Conservation (phyloP, 2,888 invertebrate genomes). For the Terebella lapidaria region DNA sequence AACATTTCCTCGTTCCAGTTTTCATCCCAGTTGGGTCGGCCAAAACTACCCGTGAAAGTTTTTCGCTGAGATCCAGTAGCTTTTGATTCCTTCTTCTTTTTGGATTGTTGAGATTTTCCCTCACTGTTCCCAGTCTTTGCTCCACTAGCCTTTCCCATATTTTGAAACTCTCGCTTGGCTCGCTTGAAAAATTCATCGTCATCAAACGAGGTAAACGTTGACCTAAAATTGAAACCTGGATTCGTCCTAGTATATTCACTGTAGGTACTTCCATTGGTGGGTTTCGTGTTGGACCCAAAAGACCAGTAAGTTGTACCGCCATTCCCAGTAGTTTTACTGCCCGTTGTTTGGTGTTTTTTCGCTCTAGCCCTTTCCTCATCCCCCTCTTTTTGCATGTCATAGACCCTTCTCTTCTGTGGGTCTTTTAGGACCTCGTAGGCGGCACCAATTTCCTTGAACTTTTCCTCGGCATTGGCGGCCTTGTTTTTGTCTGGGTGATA, state of each 20-base stretch:
- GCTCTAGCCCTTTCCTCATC: constrained; percentile 5
- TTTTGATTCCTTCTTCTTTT: constrained; percentile 1
- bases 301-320: not conserved
- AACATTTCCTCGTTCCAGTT: not conserved
- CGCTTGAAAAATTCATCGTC: constrained; percentile 3
- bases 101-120: too few species aligned
- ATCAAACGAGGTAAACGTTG: constrained; percentile 3
- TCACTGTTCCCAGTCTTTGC: not conserved
- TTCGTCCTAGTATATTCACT: not conserved
- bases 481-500: constrained; percentile 49
- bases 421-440: constrained; percentile 42
- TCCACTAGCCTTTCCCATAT: not conserved
- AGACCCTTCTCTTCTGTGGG: constrained; percentile 12
- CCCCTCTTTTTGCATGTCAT: constrained; percentile 14
- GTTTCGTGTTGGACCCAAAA: not conserved
- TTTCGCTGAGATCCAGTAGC: not conserved
- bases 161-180: not conserved
- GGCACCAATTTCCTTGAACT: constrained; percentile 44
- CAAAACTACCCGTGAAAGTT: not conserved
- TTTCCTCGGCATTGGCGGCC: constrained; percentile 40
- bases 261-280: not conserved
- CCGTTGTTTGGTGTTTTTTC: not conserved
- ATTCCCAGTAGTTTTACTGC: not conserved
- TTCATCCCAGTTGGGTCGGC: constrained; percentile 2
- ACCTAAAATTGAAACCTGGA: constrained; percentile 6